Evolutionary conservation across 2,113 vertebrate species (phyloP).

Genomic region (Planiliza haematocheilus): DNA sequence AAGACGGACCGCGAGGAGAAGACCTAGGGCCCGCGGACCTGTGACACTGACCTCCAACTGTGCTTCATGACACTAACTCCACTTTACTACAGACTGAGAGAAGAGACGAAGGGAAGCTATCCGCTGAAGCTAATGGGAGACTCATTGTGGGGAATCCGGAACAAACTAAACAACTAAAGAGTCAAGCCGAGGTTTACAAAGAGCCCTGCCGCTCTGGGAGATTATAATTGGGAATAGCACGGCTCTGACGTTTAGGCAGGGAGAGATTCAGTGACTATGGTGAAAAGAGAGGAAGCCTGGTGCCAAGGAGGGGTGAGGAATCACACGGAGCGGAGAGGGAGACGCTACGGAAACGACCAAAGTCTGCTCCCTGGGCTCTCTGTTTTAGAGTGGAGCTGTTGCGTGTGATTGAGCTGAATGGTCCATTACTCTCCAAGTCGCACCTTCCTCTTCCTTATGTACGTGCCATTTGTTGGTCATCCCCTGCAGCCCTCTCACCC

Average conservation of each 20-base stretch:
- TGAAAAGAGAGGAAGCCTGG: constrained; percentile 38
- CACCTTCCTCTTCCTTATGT: constrained; percentile 60
- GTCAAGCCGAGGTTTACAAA: constrained; percentile 69
- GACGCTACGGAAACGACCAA: constrained; percentile 59
- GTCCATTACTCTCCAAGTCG: constrained; percentile 59
- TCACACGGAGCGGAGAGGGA: constrained; percentile 60
- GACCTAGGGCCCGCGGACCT: constrained; percentile 83
- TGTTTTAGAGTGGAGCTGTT: constrained; percentile 66
- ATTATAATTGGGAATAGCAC: constrained; percentile 65
- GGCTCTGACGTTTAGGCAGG: constrained; percentile 31
- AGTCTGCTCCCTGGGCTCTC: constrained; percentile 71
- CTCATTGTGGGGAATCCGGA: constrained; percentile 42
- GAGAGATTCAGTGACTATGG: constrained; percentile 41
- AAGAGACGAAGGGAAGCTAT: constrained; percentile 62
- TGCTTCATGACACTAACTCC: constrained; percentile 80
- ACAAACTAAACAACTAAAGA: constrained; percentile 63
- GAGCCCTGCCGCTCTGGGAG: constrained; percentile 64
- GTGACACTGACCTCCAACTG: constrained; percentile 72
- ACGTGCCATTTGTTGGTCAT: constrained; percentile 73
- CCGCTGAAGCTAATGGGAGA: constrained; percentile 63
- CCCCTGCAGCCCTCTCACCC: constrained; percentile 44
- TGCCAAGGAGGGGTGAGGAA: constrained; percentile 50
- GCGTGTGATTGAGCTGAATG: constrained; percentile 61
- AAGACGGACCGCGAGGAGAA: constrained; percentile 97
- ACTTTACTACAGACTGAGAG: constrained; percentile 78